These are phyloP conservation scores for Eira barbara DNA, from an alignment of 2,113 vertebrate genomes.

Conservation along the genomic window DNA sequence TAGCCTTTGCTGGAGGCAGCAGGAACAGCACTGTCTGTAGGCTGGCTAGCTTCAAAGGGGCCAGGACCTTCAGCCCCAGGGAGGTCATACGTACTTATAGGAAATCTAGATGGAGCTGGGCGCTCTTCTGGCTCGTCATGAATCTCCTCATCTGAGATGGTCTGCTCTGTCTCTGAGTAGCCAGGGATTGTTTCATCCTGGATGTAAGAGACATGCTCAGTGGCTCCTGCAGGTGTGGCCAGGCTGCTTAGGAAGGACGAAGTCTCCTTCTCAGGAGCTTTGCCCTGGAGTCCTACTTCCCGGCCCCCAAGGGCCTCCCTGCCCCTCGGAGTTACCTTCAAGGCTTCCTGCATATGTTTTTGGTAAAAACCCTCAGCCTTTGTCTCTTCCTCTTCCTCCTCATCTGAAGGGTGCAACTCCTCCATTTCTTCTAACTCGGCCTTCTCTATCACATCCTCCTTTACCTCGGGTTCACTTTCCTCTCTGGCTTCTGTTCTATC, in stretches of 20 bases:
- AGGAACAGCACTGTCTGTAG: conserved; percentile 81
- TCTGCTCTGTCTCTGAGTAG: conserved; percentile 98
- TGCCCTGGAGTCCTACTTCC: conserved; percentile 65
- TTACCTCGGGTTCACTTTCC: conserved; percentile 86
- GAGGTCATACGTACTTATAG: conserved; percentile 88
- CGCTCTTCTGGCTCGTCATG: conserved; percentile 95
- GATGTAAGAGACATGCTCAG: conserved; percentile 94
- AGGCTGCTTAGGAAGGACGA: conserved; percentile 82
- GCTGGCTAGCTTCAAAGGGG: conserved; percentile 89
- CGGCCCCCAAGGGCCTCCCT: conserved; percentile 16
- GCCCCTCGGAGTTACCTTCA: conserved; percentile 49
- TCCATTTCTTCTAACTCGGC: conserved; percentile 94
- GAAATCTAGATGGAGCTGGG: conserved; percentile 90
- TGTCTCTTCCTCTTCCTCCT: conserved; percentile 77
- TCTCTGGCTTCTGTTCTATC: conserved; percentile 85
- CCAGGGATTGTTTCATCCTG: conserved; percentile 98
- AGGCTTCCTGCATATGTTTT: conserved; percentile 66
- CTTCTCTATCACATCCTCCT: conserved; percentile 92
- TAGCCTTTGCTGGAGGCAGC: conserved; percentile 86
- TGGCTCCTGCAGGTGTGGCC: conserved; percentile 82
- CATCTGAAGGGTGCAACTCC: conserved; percentile 80
- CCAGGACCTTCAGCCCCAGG: conserved; percentile 89
- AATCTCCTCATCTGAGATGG: conserved; percentile 97
- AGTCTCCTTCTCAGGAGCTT: conserved; percentile 85
- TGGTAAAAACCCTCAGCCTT: conserved; percentile 71